Percentiles rank a stretch among this genome's conserved stretches.
These are phyloP conservation scores for Idaea straminata DNA, from an alignment of 2,888 invertebrate species.

Conservation along the genomic window DNA sequence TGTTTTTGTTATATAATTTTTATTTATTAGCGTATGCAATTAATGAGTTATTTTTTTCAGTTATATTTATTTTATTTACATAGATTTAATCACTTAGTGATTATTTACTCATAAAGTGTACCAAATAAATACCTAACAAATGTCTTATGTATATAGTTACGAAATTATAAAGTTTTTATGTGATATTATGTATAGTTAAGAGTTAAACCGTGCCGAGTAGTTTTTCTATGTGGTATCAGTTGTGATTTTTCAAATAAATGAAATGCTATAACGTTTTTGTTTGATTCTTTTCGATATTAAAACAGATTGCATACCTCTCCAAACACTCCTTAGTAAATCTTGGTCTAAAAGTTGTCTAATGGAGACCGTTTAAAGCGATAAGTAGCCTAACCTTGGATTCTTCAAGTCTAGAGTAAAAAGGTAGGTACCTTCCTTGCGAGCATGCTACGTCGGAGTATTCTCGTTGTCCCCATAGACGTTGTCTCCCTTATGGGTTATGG, in stretches of 20 bases:
- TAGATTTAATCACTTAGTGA: conserved; percentile 49
- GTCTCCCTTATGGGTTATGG: no score
- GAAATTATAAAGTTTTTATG: conserved; percentile 78
- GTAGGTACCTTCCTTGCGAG: no score
- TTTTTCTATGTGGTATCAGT: conserved; percentile 80
- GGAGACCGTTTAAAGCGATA: no score
- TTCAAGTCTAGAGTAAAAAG: no score
- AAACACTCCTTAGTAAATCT: background rate
- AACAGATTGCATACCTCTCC: conserved; percentile 11
- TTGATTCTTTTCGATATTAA: conserved; percentile 10
- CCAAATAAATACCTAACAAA: conserved; percentile 61
- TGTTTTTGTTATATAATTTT: background rate
- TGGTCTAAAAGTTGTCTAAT: no score
- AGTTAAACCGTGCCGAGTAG: conserved; percentile 80
- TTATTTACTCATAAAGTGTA: conserved; percentile 57
- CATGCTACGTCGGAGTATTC: no score
- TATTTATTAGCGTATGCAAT: conserved; percentile 14
- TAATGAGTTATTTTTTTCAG: conserved; percentile 30
- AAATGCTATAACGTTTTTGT: conserved; percentile 59
- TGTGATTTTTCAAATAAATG: conserved; percentile 78
- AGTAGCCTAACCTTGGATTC: no score
- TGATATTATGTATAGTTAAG: conserved; percentile 79
- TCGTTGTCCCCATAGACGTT: no score
- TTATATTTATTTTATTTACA: conserved; percentile 35
- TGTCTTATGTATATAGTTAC: conserved; percentile 71